Evolutionary conservation across 2,113 vertebrate species (phyloP), one percentile per base, ranked within the genome.

Genomic region (rat (Rattus norvegicus)): DNA sequence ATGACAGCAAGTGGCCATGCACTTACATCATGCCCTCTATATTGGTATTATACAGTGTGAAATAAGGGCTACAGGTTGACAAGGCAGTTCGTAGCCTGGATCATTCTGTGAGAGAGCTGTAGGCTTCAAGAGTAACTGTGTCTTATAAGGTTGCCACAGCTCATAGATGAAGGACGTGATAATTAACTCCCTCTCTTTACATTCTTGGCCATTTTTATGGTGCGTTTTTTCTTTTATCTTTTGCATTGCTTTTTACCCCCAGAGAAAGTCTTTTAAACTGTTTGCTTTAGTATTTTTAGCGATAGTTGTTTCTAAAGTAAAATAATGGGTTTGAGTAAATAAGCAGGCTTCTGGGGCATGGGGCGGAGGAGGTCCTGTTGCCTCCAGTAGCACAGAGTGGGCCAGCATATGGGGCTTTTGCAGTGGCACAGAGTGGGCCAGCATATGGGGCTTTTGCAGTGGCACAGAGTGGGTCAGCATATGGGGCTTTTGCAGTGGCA

Each of bases 241-340:
- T 95, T 89, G 4, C 14, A n/a, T 92, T n/a, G 28, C 54, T 26
- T 24, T 76, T 26, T 33, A 20, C 13, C 4, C 24, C 2, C 69
- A 43, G 52, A 43, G 52, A 93, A 90, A 77, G 5, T 39, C 10
- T 95, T 92, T 72, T 86, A 67, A 79, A 83, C 43, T 59, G 20
- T 76, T 85, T 8, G 56, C 47, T 83, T 22, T 39, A 56, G 70
- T 61, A 54, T 54, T 81, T 92, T 77, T 69, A 54, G 63, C 43
- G 85, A 7, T 65, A 92, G 2, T 94, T 2, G 69, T 97, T 70
- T 47, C n/a, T 93, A 61, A 92, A 92, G 81, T 59, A 39, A 11
- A 89, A 69, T 28, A 92, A 65, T 33, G 39, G 65, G 3, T 47
- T n/a, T 87, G 59, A 87, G 33, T 85, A 69, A 79, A 80, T 26